Conservation (phyloP, 2,888 invertebrate species). For the Hyles lineata region DNA sequence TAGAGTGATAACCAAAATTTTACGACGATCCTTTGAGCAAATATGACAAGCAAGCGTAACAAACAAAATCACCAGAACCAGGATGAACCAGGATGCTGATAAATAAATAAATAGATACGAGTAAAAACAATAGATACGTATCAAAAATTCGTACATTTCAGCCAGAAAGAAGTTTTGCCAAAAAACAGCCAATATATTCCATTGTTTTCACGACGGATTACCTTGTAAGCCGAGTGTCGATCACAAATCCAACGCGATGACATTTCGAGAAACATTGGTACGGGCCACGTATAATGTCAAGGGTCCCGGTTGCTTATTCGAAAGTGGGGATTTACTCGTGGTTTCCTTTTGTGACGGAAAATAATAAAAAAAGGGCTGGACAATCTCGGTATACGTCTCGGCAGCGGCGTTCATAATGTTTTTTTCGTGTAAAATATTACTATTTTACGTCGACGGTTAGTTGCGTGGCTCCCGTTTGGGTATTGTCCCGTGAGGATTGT, state of each 20-base stretch:
- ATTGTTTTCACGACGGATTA: conserved; percentile 26
- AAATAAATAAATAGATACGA: too few species aligned
- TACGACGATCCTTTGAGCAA: too few species aligned
- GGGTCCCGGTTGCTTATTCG: conserved; percentile 46
- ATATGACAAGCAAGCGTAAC: too few species aligned
- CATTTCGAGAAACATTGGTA: conserved; percentile 24
- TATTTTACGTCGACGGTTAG: conserved; percentile 2
- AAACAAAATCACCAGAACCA: too few species aligned
- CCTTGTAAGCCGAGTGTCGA: conserved; percentile 34
- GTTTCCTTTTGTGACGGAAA: conserved; percentile 57
- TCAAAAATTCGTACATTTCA: too few species aligned
- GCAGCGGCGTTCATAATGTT: conserved; percentile 28
- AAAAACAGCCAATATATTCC: not conserved
- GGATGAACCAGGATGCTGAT: too few species aligned
- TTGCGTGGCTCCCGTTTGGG: not conserved
- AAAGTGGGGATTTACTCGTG: conserved; percentile 54
- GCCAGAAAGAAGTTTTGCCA: too few species aligned
- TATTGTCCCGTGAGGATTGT: conserved; percentile 4
- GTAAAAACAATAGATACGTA: too few species aligned
- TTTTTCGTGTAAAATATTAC: conserved; percentile 23
- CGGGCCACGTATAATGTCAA: conserved; percentile 33
- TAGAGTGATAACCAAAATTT: too few species aligned
- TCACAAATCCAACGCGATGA: conserved; percentile 14
- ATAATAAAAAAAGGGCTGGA: conserved; percentile 58
- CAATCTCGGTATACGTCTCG: conserved; percentile 51